These are phyloP conservation scores for Drosophila carrolli DNA, from an alignment of 1,140 invertebrate species.

Conservation along the genomic window DNA sequence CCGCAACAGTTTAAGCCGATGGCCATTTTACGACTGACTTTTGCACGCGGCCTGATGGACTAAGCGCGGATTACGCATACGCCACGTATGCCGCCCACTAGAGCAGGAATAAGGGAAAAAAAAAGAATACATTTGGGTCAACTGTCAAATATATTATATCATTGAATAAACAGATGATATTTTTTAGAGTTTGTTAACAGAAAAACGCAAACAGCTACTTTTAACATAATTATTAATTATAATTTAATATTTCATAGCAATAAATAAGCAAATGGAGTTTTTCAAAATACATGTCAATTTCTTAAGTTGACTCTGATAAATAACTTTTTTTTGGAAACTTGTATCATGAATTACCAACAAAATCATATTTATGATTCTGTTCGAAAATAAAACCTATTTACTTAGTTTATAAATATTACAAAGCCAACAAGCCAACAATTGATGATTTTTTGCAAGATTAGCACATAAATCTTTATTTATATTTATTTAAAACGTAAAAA, in stretches of 20 bases:
- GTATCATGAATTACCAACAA: no score
- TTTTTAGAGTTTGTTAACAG: neutral
- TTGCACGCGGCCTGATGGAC: slow-evolving; percentile 54
- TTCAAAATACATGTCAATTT: no score
- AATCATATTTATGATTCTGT: no score
- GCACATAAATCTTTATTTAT: neutral
- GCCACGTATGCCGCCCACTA: slow-evolving; percentile 32
- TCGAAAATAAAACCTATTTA: no score
- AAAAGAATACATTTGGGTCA: neutral
- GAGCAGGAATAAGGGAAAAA: neutral
- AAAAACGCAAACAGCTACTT: neutral
- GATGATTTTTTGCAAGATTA: neutral
- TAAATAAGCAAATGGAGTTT: no score
- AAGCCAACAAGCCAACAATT: neutral
- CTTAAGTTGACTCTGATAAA: no score
- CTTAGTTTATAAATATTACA: neutral
- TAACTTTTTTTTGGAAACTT: no score
- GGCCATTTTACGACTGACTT: slow-evolving; percentile 79
- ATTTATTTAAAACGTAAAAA: neutral
- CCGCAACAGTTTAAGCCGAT: slow-evolving; percentile 81
- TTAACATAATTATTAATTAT: neutral
- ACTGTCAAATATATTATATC: neutral
- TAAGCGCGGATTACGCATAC: slow-evolving; percentile 81
- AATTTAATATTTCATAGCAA: neutral
- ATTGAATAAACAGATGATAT: neutral